Evolutionary conservation across 2,113 vertebrate species (phyloP).

Genomic region (Copsychus sechellarum): DNA sequence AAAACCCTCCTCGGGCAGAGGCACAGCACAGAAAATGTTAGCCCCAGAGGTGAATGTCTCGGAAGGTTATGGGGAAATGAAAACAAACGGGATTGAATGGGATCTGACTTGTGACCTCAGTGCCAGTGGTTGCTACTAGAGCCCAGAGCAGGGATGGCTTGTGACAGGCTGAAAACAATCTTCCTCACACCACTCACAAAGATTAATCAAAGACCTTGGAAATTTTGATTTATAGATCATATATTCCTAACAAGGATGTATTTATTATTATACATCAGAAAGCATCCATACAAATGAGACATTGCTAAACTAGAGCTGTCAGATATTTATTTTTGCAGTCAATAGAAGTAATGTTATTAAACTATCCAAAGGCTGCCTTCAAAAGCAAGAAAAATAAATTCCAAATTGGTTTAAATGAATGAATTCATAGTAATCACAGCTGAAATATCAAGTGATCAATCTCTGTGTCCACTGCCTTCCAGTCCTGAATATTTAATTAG

Average conservation of each 20-base stretch:
- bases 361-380: not conserved
- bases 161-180: not conserved
- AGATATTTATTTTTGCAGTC: conserved; percentile 25
- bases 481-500: conserved; percentile 9
- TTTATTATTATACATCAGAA: conserved; percentile 25
- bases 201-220: conserved; percentile 17
- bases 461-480: not conserved
- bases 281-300: not conserved
- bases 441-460: conserved; percentile 31
- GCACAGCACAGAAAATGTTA: not conserved
- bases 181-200: not conserved
- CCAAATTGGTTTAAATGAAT: conserved; percentile 16
- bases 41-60: not conserved
- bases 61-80: not conserved
- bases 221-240: conserved; percentile 3
- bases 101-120: conserved; percentile 18
- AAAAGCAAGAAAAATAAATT: conserved; percentile 43
- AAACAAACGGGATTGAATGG: not conserved
- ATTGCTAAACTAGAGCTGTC: not conserved
- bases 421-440: conserved; percentile 35
- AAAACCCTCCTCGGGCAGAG: not conserved
- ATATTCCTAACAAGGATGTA: not conserved
- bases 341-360: not conserved
- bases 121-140: not conserved
- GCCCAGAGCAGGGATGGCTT: not conserved